These are phyloP conservation scores for Willisornis vidua DNA, from an alignment of 2,113 vertebrate genomes.

Conservation along the genomic window DNA sequence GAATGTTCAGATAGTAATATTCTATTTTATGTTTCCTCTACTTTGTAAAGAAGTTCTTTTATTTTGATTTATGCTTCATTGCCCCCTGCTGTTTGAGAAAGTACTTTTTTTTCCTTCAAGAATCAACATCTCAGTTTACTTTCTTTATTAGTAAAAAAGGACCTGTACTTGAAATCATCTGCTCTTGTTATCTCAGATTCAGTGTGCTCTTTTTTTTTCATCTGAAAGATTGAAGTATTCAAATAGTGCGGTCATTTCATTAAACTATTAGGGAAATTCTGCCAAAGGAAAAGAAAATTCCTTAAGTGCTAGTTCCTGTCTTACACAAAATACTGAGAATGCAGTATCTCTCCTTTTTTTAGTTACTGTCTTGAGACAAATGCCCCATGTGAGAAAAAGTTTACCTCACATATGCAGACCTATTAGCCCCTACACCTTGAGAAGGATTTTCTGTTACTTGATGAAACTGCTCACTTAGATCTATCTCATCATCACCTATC, in stretches of 20 bases:
- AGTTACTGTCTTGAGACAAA: neutral
- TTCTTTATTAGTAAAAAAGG: neutral
- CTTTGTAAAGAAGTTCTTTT: neutral
- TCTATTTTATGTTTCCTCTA: constrained; percentile 11
- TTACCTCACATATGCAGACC: neutral
- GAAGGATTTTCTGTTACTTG: neutral
- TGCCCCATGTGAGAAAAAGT: neutral
- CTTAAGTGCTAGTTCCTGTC: neutral
- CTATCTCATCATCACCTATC: neutral
- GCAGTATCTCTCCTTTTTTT: neutral
- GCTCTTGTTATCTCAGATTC: neutral
- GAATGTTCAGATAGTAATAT: constrained; percentile 8
- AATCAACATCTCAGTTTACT: neutral
- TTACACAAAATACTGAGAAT: neutral
- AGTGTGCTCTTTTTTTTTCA: neutral
- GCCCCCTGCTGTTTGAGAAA: constrained; percentile 65
- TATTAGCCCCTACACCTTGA: neutral
- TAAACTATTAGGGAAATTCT: neutral
- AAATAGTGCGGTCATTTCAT: neutral
- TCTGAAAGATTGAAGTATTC: neutral
- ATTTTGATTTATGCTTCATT: constrained; percentile 68
- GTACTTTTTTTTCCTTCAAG: neutral
- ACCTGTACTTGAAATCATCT: neutral
- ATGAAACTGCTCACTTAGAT: neutral
- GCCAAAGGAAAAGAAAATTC: neutral